phyloP scores from a whole-genome alignment of 1,140 invertebrate genomes.

The Holotrichia oblita region DNA sequence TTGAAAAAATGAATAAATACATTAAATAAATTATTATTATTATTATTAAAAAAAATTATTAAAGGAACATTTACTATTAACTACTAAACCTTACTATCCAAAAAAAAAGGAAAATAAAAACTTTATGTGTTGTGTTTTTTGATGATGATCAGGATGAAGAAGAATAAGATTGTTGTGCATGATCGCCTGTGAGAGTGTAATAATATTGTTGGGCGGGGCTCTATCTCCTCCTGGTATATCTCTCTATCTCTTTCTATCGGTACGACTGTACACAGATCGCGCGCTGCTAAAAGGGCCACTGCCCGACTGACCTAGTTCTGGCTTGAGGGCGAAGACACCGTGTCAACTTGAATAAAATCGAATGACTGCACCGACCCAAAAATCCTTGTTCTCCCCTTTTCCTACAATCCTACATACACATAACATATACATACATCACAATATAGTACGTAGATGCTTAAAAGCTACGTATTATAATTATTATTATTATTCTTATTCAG shows the following conservation, averaged over 20 bases:
- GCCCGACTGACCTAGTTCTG: constrained; percentile 48
- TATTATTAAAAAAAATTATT: constrained; percentile 16
- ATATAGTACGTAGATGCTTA: background rate
- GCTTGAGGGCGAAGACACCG: constrained; percentile 49
- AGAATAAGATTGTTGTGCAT: background rate
- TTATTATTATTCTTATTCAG: background rate
- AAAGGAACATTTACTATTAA: constrained; percentile 27
- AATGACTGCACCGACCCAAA: constrained; percentile 37
- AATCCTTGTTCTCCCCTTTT: constrained; percentile 31
- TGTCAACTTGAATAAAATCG: constrained; percentile 27
- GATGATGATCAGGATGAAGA: background rate
- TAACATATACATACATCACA: background rate
- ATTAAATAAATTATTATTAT: constrained; percentile 36
- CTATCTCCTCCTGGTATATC: constrained; percentile 27
- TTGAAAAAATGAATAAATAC: constrained; percentile 26
- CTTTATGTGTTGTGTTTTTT: constrained; percentile 28
- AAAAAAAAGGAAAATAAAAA: background rate
- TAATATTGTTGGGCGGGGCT: constrained; percentile 31
- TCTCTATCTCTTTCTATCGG: constrained; percentile 13
- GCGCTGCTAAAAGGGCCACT: constrained; percentile 45
- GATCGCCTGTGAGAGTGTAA: constrained; percentile 2
- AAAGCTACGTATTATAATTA: background rate
- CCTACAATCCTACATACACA: constrained; percentile 12
- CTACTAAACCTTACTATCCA: constrained; percentile 11
- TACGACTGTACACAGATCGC: constrained; percentile 42